Percentiles rank a stretch among this genome's conserved stretches.
Conservation (phyloP, 2,888 invertebrate genomes). For the Molorchus minor region DNA sequence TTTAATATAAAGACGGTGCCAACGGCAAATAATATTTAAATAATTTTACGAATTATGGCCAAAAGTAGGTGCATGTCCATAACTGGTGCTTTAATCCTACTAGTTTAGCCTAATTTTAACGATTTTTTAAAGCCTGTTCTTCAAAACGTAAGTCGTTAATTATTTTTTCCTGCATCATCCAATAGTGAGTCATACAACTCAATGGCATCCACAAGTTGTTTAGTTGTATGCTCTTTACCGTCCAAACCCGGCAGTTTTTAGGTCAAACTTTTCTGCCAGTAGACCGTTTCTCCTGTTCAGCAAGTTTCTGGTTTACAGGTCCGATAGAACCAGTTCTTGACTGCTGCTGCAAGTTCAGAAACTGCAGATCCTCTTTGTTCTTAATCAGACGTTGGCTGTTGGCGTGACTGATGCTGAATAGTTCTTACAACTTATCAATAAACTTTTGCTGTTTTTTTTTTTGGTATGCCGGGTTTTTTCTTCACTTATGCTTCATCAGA, state of each 20-base stretch:
- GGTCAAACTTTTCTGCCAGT: slow-evolving; percentile 30
- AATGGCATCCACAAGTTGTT: slow-evolving; percentile 40
- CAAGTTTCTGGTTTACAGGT: slow-evolving; percentile 6
- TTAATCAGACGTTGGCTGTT: not conserved
- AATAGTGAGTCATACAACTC: slow-evolving; percentile 32
- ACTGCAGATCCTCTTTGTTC: not conserved
- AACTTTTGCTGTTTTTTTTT: not conserved
- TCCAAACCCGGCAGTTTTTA: slow-evolving; percentile 35
- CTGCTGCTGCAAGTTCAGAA: slow-evolving; percentile 11
- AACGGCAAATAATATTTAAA: no score
- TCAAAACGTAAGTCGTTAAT: slow-evolving; percentile 33
- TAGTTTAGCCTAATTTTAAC: not conserved
- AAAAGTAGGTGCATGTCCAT: no score
- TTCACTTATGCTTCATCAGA: not conserved
- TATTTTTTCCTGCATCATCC: slow-evolving; percentile 34
- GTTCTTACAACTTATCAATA: not conserved
- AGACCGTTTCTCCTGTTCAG: not conserved
- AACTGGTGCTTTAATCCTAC: no score
- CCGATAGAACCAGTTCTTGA: slow-evolving; percentile 5
- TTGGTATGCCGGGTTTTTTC: not conserved
- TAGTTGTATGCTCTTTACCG: slow-evolving; percentile 28
- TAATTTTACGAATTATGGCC: no score
- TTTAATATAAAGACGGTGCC: not conserved
- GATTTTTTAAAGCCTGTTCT: slow-evolving; percentile 5
- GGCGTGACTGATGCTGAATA: not conserved